Evolutionary conservation across 1,140 invertebrate species (phyloP), one percentile per base, ranked within the genome.

Genomic region (Phymastichus coffea): DNA sequence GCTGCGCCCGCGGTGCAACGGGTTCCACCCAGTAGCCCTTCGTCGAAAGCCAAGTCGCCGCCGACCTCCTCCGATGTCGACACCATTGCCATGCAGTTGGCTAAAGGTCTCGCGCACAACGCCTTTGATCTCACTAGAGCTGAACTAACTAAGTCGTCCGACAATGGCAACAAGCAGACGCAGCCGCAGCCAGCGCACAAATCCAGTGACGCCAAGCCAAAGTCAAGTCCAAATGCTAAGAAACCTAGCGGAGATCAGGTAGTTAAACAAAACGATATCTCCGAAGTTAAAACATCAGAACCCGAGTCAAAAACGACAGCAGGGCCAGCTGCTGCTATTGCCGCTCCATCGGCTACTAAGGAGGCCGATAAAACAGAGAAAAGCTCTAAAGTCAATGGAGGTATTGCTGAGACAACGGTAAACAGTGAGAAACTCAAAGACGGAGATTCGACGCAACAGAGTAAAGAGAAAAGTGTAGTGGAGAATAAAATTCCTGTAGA

Each of bases 1-100:
- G 66, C 64, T 6, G 74, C 74, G 14, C 75, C 78, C 0, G 65
- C 78, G 3, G 74, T 80, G 0, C 80, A 80, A 25, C 71, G 78
- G 57, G 76, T 80, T 61, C 78, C 77, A 4, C 70, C 75, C 0
- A 77, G 69, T 20, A 73, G 69, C 14, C 74, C 71, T 1, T 49
- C 57, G 9, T 15, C 56, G 1, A 46, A 69, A 1, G 72, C 74
- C 3, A 78, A 77, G 17, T 78, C 75, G 6, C 70, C 74, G 22
- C 77, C 74, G 52, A 64, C 65, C 15, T 62, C 63, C 15, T 64
- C 64, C 15, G 3, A 46, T 40, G 66, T 65, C 3, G 66, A 66
- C 12, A 71, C 46, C 46, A 63, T 65, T 15, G 65, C 67, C 12
- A 12, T 68, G 7, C 66, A 67, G 22, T 35, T 72, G 23, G 63